phyloP scores from a whole-genome alignment of 2,888 invertebrate genomes.

The Norana najaformis region DNA sequence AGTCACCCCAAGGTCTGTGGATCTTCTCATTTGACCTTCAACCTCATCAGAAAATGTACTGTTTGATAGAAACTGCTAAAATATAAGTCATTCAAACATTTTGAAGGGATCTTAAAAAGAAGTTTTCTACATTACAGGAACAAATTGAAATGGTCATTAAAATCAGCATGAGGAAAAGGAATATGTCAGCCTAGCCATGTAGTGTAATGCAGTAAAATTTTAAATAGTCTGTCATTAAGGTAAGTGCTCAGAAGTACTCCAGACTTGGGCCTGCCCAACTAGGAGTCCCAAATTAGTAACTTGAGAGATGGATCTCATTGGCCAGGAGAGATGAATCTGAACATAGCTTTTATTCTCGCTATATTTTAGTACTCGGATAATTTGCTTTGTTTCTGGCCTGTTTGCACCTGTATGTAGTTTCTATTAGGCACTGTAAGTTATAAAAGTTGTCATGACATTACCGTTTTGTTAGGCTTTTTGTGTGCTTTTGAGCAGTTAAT shows the following conservation, averaged over 20 bases:
- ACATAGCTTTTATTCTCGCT: neutral
- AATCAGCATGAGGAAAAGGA: no score
- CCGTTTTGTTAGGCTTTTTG: neutral
- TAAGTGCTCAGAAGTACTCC: no score
- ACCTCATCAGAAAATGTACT: neutral
- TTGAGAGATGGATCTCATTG: no score
- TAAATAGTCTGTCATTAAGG: no score
- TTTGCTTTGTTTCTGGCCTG: neutral
- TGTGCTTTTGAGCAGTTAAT: neutral
- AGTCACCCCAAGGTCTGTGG: conserved; percentile 80
- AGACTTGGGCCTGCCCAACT: no score
- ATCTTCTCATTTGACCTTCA: neutral
- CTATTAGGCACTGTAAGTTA: neutral
- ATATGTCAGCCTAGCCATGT: no score
- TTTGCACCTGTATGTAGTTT: neutral
- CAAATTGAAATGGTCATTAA: no score
- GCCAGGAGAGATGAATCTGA: neutral
- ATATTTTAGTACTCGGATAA: neutral
- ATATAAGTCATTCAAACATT: no score
- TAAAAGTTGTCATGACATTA: neutral
- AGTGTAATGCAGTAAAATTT: no score
- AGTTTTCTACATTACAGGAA: no score
- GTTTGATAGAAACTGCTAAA: neutral
- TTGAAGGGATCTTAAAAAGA: no score
- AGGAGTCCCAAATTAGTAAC: no score